These are phyloP conservation scores for Labeo catla DNA, from an alignment of 2,113 vertebrate species.

Conservation along the genomic window DNA sequence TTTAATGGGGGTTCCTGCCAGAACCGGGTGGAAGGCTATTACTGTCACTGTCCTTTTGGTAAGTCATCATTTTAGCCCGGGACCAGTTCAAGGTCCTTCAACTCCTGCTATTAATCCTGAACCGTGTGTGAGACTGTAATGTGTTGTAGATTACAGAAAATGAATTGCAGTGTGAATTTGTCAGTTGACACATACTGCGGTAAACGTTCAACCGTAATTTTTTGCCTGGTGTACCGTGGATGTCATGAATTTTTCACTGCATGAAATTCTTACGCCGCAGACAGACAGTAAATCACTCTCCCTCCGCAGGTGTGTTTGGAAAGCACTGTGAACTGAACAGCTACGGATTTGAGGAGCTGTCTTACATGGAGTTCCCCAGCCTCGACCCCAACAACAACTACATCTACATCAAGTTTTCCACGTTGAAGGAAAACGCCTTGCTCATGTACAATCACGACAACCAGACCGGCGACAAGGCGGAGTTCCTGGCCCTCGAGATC, in stretches of 20 bases:
- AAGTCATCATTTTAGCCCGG: conserved; percentile 70
- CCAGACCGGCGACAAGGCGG: conserved; percentile 90
- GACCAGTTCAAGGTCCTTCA: conserved; percentile 49
- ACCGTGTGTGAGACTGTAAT: conserved; percentile 14
- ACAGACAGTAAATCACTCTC: conserved; percentile 49
- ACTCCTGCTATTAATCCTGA: conserved; percentile 55
- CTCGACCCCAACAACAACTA: conserved; percentile 98
- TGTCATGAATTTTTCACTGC: conserved; percentile 15
- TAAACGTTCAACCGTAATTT: not conserved
- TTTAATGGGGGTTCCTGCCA: conserved; percentile 98
- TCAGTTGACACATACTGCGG: not conserved
- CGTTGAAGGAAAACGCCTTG: conserved; percentile 87
- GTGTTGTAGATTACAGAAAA: conserved; percentile 23
- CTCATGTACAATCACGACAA: conserved; percentile 95
- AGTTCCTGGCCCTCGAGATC: conserved; percentile 94
- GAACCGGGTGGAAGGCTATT: conserved; percentile 90
- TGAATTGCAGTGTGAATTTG: conserved; percentile 17
- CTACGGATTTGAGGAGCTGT: conserved; percentile 95
- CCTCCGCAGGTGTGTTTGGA: conserved; percentile 89
- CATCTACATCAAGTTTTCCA: conserved; percentile 97
- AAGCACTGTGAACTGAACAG: conserved; percentile 98
- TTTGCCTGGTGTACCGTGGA: conserved; percentile 25
- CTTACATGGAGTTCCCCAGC: conserved; percentile 97
- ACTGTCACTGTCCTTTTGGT: conserved; percentile 97
- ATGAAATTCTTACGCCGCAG: not conserved